phyloP scores from a whole-genome alignment of 2,797 vertebrate species.

The Oreochromis grahami region DNA sequence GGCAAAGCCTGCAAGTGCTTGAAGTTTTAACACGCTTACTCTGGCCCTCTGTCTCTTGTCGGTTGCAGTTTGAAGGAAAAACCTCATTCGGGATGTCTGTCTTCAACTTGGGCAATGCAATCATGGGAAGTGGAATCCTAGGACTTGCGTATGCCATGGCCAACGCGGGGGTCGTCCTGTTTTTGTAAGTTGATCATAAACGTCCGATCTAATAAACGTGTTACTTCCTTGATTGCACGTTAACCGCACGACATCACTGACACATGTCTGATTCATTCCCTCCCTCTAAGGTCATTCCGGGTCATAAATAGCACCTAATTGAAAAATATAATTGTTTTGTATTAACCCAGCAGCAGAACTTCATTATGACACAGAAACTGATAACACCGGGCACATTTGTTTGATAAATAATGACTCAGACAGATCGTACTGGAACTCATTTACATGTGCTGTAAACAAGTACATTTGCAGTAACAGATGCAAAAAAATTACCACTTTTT shows the following conservation, averaged over 20 bases:
- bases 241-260: not conserved
- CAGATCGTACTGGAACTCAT: conserved; percentile 12
- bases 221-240: not conserved
- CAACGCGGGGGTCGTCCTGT: conserved; percentile 93
- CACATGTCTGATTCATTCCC: conserved; percentile 20
- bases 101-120: conserved; percentile 98
- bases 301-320: conserved; percentile 14
- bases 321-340: conserved; percentile 1
- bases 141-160: conserved; percentile 98
- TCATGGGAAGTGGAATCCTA: conserved; percentile 98
- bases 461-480: conserved; percentile 4
- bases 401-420: conserved; percentile 8
- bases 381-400: not conserved
- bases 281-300: not conserved
- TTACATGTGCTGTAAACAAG: not conserved
- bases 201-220: not conserved
- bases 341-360: not conserved
- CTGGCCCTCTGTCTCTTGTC: not conserved
- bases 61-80: conserved; percentile 92
- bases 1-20: not conserved
- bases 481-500: not conserved
- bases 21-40: not conserved
- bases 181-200: conserved; percentile 83
- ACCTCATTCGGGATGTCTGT: conserved; percentile 98
- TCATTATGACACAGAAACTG: not conserved